phyloP scores from a whole-genome alignment of 2,113 vertebrate genomes.

The Campylomormyrus numenius region DNA sequence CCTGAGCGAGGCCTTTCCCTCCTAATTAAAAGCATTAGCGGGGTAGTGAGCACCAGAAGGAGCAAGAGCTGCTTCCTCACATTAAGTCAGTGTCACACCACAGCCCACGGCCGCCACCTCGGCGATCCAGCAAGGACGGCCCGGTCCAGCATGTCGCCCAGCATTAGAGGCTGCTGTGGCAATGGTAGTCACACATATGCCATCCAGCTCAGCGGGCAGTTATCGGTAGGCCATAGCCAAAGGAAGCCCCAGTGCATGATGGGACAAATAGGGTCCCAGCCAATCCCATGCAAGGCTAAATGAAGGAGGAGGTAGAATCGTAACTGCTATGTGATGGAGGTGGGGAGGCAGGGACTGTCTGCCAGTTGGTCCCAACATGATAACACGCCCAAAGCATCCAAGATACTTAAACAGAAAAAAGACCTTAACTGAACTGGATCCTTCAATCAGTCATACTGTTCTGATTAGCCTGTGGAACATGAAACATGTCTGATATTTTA shows the following conservation, averaged over 20 bases:
- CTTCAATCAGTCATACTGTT: not conserved
- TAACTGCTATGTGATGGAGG: not conserved
- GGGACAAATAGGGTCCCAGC: not conserved
- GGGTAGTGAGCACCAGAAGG: conserved; percentile 33
- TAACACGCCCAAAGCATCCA: not conserved
- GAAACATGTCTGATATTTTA: not conserved
- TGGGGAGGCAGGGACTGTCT: not conserved
- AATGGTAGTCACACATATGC: not conserved
- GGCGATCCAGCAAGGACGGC: conserved; percentile 29
- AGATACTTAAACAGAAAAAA: not conserved
- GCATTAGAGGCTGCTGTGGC: conserved; percentile 20
- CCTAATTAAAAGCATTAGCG: conserved; percentile 38
- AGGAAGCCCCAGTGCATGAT: not conserved
- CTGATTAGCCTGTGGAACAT: not conserved
- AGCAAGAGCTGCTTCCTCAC: conserved; percentile 23
- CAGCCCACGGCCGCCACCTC: conserved; percentile 29
- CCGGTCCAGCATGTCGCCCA: conserved; percentile 3
- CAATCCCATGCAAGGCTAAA: not conserved
- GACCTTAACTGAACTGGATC: not conserved
- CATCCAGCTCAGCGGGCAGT: not conserved
- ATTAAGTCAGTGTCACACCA: conserved; percentile 41
- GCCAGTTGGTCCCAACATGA: not conserved
- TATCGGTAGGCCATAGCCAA: not conserved
- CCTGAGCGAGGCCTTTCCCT: conserved; percentile 31
- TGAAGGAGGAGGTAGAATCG: not conserved